Percentiles rank a stretch among this genome's conserved stretches.
Conservation (phyloP, 2,888 invertebrate genomes). For the Drosophila aldrichi region DNA sequence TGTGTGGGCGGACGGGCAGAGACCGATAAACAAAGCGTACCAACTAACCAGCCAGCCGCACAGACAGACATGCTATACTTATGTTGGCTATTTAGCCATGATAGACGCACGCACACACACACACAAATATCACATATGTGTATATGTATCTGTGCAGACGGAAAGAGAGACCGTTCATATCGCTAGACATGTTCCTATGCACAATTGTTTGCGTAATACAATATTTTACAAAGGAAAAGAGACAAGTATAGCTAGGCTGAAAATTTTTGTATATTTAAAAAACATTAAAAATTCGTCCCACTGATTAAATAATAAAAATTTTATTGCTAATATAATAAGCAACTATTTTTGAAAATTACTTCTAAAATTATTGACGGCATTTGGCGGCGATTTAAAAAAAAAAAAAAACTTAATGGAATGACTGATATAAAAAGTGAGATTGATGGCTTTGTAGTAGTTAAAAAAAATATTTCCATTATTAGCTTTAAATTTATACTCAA, state of each 20-base stretch:
- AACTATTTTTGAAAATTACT: background rate
- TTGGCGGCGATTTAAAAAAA: too few relatives aligned
- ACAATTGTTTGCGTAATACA: conserved; percentile 31
- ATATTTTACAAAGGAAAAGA: background rate
- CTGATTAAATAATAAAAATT: background rate
- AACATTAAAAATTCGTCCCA: background rate
- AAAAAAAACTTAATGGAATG: too few relatives aligned
- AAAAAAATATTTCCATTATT: too few relatives aligned
- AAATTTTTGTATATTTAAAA: background rate
- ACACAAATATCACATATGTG: background rate
- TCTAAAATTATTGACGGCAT: background rate
- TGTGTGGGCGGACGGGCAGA: conserved; percentile 49
- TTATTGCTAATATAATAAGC: background rate
- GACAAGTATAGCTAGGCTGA: background rate
- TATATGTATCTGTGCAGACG: conserved; percentile 22
- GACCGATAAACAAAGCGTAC: conserved; percentile 54
- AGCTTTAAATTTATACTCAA: too few relatives aligned
- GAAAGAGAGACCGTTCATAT: conserved; percentile 29
- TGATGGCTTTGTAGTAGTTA: background rate
- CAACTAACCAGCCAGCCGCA: conserved; percentile 25
- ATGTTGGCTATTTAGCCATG: conserved; percentile 56
- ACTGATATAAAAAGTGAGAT: background rate
- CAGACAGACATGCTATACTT: conserved; percentile 58
- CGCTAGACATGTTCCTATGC: conserved; percentile 24
- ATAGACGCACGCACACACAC: conserved; percentile 11